Base-by-base conservation (phyloP, 2,888 invertebrate genomes). In the Kuschelorhynchus macadamiae region DNA sequence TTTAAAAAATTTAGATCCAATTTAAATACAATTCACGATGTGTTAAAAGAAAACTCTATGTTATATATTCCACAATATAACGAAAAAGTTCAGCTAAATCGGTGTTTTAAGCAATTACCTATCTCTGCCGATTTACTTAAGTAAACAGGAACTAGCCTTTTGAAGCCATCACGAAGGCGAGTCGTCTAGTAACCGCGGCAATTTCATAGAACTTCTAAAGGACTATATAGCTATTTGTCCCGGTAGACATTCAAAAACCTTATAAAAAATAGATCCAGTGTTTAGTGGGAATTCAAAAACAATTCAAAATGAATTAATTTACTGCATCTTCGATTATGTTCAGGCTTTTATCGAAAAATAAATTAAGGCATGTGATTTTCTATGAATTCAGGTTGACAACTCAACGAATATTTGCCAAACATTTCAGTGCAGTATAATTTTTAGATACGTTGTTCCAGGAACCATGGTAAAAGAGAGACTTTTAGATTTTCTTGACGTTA, bases 391-490 rank as follows among this genome's bases (percentile, higher is more conserved):
- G 47, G 62, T 57, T 9, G 62, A 57, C 33, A 49, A 63, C 32
- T 49, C 67, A 12, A 63, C 56, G n/a, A 56, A 63, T 39, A 63
- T 67, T 33, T n/a, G 33, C 9, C 52, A 67, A 18, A 56, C 32
- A 8, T 55, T 47, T 8, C 67, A 67, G 42, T 63, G 55, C 16
- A 21, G 47, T 9, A 25, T 62, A 11, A 16, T 36, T 18, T 36
- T 56, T 62, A 50, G 67, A 47, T 67, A 36, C 44, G 56, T 56
- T 18, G 20, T 20, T 49, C 55, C 46, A 46, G 30, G 33, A 18
- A 49, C 39, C 3, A 30, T 46, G 14, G 9, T 61, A 20, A 41
- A 20, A 20, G 72, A 72, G 21, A 41, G 70, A 20, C 73, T 74
- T 66, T 60, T 71, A 17, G 74, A 72, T 61, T 25, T 25, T 25